Evolutionary conservation across 2,797 vertebrate species (phyloP), one percentile per base, ranked within the genome.

Genomic region (Chelidonichthys spinosus): DNA sequence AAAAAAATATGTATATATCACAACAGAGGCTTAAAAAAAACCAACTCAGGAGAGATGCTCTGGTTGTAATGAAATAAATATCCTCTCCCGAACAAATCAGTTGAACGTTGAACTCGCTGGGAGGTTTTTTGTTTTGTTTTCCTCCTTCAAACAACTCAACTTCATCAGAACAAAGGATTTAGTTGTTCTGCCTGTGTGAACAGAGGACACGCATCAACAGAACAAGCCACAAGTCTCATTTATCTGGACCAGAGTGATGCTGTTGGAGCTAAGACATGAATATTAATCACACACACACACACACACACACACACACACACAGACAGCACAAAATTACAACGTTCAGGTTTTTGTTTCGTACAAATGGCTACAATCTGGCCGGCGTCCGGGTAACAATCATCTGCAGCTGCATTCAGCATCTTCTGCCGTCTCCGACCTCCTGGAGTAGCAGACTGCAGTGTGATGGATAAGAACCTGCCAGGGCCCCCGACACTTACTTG

Each of bases 381-480:
- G 71, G 46, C 59, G 39, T 66, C 66, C 7, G 35, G 50, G 78
- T 59, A 65, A 74, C 65, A 52, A 40, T 50, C 74, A 76, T 75
- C 33, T 67, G 52, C 50, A 75, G 78, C 78, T 79, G 74, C 11
- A 56, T 37, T 86, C 79, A 80, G 79, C 63, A 25, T 58, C 81
- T 84, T 74, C 33, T 74, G 10, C 44, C 40, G 39, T 33, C 36
- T 36, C 39, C 42, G 14, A 39, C 59, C 35, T 25, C 25, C 25
- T 25, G 1, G 25, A 46, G 64, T 66, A 59, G 59, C 65, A 62
- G 64, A 60, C 46, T 47, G 37, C 50, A 37, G 63, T 7, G 13
- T 82, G 90, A 89, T 74, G 76, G 81, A 90, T 83, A 77, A 60
- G 69, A 74, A 66, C 67, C 67, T 76, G 83, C 82, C 82, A 61